A percentile compares a stretch with the other conserved stretches of the same genome.
These are phyloP conservation scores for Odontamblyopus lacepedii DNA, from an alignment of 2,797 vertebrate genomes.

Conservation along the genomic window DNA sequence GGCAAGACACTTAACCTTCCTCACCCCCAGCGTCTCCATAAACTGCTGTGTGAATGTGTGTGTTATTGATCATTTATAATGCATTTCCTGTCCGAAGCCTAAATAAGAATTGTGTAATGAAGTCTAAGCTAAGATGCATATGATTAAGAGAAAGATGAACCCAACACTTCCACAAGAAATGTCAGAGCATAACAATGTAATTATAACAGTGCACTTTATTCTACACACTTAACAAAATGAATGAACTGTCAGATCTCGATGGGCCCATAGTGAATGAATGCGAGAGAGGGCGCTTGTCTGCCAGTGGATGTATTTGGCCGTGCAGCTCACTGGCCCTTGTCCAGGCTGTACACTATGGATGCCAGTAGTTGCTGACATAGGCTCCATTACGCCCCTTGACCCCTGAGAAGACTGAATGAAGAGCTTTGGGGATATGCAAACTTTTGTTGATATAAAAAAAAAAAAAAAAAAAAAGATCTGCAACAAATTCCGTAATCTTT, in stretches of 20 bases:
- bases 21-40: too few relatives aligned
- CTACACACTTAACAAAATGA: neutral
- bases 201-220: neutral
- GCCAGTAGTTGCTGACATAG: neutral
- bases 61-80: too few relatives aligned
- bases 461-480: neutral
- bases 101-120: neutral
- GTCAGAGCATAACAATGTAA: neutral
- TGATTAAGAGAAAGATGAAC: neutral
- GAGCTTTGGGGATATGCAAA: neutral
- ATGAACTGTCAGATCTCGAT: neutral
- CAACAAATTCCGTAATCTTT: neutral
- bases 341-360: neutral
- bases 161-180: neutral
- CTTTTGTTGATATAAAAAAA: neutral
- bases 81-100: neutral
- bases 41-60: too few relatives aligned
- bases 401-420: neutral
- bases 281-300: neutral
- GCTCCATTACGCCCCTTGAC: neutral
- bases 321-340: neutral
- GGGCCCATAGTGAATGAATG: neutral
- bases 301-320: neutral
- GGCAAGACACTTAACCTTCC: too few relatives aligned
- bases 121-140: neutral